phyloP scores from a whole-genome alignment of 2,888 invertebrate genomes.

The Spatulosminthurus flaviceps region DNA sequence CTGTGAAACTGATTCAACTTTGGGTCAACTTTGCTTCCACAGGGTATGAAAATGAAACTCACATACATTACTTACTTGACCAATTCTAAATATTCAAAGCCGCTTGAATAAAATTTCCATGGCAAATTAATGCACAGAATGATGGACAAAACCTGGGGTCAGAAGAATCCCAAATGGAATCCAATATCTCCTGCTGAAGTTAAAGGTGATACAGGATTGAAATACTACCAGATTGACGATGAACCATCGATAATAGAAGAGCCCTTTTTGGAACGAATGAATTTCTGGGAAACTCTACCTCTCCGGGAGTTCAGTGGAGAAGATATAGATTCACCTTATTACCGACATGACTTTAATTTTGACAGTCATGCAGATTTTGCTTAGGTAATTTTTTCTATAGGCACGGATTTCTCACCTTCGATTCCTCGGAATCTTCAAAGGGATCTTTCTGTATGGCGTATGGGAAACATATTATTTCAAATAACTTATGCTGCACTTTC shows the following conservation, averaged over 20 bases:
- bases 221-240: conserved; percentile 58
- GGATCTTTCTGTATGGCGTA: too few species aligned
- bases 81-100: neutral
- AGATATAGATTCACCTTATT: conserved; percentile 45
- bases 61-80: neutral
- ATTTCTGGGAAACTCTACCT: conserved; percentile 62
- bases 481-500: too few species aligned
- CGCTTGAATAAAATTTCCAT: too few species aligned
- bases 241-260: conserved; percentile 56
- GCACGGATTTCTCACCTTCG: too few species aligned
- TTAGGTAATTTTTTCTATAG: too few species aligned
- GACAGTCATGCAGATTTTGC: neutral
- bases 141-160: conserved; percentile 57
- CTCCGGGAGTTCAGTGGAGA: conserved; percentile 60
- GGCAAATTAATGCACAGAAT: conserved; percentile 28
- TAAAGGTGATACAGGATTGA: conserved; percentile 59
- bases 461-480: too few species aligned
- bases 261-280: conserved; percentile 60
- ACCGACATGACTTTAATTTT: conserved; percentile 42
- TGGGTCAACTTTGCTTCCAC: conserved; percentile 60
- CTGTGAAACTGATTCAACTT: conserved; percentile 57
- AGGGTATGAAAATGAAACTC: conserved; percentile 49
- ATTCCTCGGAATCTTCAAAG: too few species aligned
- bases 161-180: conserved; percentile 51
- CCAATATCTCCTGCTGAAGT: conserved; percentile 57